These are phyloP conservation scores for Syrphus vitripennis DNA, from an alignment of 2,888 invertebrate species.

Conservation along the genomic window DNA sequence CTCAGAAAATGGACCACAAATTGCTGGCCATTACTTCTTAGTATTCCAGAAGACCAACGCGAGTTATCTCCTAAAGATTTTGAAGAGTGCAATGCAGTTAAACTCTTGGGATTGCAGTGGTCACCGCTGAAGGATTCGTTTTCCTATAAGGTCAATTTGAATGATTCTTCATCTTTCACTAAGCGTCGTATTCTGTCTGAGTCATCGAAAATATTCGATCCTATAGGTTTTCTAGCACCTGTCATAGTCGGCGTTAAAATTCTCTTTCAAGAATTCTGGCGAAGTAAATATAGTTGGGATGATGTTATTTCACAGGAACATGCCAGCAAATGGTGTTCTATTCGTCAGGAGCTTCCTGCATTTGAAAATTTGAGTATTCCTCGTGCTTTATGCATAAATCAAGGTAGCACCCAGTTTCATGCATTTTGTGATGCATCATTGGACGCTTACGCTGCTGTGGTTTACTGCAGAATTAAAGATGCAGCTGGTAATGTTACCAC, in stretches of 20 bases:
- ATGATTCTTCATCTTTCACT: background rate
- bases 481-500: background rate
- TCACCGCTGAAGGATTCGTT: constrained; percentile 35
- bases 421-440: constrained; percentile 43
- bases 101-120: constrained; percentile 65
- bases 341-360: background rate
- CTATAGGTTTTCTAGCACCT: constrained; percentile 58
- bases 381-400: background rate
- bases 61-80: constrained; percentile 1
- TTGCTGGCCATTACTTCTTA: constrained; percentile 10
- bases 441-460: background rate
- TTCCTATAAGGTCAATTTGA: constrained; percentile 27
- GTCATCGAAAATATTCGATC: constrained; percentile 48
- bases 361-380: constrained; percentile 14
- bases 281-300: constrained; percentile 49
- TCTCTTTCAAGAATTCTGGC: constrained; percentile 64
- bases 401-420: background rate
- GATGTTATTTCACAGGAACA: constrained; percentile 33
- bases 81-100: constrained; percentile 17
- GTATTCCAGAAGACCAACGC: background rate
- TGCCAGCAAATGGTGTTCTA: constrained; percentile 16
- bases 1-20: constrained; percentile 15
- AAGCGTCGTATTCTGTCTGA: constrained; percentile 11
- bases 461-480: constrained; percentile 25
- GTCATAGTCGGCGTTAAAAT: constrained; percentile 57